phyloP scores from a whole-genome alignment of 2,888 invertebrate genomes.

The Molorchus minor region DNA sequence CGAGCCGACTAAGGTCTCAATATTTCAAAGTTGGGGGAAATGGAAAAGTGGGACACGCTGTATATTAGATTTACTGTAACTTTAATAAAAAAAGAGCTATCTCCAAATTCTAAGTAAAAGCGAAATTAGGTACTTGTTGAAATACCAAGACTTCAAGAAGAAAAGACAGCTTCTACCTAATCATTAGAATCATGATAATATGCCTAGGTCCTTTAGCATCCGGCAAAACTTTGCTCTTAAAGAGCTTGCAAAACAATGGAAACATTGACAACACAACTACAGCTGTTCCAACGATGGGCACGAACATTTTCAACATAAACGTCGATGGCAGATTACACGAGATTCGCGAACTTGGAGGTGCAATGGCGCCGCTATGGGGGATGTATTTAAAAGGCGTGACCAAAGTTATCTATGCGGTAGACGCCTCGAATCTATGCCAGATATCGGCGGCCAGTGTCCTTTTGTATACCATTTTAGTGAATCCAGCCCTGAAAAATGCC shows the following conservation, averaged over 20 bases:
- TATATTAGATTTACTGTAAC: background rate
- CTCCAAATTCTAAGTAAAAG: background rate
- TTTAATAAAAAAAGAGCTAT: background rate
- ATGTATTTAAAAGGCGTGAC: conserved; percentile 75
- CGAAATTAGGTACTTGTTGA: background rate
- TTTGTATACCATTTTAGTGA: conserved; percentile 78
- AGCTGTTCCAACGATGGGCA: conserved; percentile 82
- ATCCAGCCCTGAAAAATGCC: conserved; percentile 73
- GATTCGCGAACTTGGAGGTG: conserved; percentile 76
- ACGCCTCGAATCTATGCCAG: conserved; percentile 85
- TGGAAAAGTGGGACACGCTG: background rate
- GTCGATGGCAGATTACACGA: conserved; percentile 48
- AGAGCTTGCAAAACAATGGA: conserved; percentile 75
- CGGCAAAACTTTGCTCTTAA: conserved; percentile 82
- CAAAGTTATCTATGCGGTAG: conserved; percentile 82
- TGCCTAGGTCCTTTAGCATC: conserved; percentile 83
- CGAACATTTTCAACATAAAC: conserved; percentile 76
- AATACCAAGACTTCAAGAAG: too few relatives aligned
- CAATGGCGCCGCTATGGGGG: conserved; percentile 84
- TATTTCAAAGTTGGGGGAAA: background rate
- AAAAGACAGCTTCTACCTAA: too few relatives aligned
- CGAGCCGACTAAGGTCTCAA: too few relatives aligned
- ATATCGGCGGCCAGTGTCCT: conserved; percentile 86
- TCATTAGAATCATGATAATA: conserved; percentile 60
- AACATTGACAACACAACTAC: conserved; percentile 79